Evolutionary conservation across 2,797 vertebrate species (phyloP).

Genomic region (Sebastiscus albofasciatus): DNA sequence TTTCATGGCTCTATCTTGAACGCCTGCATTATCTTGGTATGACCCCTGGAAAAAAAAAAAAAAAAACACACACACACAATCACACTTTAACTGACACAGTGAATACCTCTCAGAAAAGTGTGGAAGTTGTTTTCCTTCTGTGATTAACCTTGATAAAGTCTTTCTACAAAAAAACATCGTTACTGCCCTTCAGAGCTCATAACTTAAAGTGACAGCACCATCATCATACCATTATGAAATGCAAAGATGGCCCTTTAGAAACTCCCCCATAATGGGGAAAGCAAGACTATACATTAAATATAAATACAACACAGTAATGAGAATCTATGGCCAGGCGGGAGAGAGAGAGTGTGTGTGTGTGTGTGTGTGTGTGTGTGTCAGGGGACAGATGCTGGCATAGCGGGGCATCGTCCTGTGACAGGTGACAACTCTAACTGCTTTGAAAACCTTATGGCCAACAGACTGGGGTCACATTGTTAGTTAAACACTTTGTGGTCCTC

Average conservation of each 20-base stretch:
- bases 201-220: not conserved
- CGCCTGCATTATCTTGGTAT: constrained; percentile 4
- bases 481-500: constrained; percentile 67
- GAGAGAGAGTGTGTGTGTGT: not conserved
- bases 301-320: not conserved
- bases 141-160: not conserved
- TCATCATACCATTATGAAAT: not conserved
- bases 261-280: not conserved
- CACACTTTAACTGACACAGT: not conserved
- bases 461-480: constrained; percentile 74
- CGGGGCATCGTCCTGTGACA: constrained; percentile 52
- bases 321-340: not conserved
- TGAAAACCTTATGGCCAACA: constrained; percentile 69
- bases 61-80: not conserved
- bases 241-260: not conserved
- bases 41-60: not conserved
- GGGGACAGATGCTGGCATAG: not conserved
- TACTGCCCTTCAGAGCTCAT: not conserved
- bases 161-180: not conserved
- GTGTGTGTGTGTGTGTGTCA: not conserved
- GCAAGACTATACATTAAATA: not conserved
- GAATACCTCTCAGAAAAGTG: constrained; percentile 2
- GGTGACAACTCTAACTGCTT: constrained; percentile 58
- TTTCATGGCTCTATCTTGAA: constrained; percentile 25
- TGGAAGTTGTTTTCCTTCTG: constrained; percentile 17